These are phyloP conservation scores for Lepilemur ruficaudatus DNA, from an alignment of 2,797 vertebrate genomes.

Conservation along the genomic window DNA sequence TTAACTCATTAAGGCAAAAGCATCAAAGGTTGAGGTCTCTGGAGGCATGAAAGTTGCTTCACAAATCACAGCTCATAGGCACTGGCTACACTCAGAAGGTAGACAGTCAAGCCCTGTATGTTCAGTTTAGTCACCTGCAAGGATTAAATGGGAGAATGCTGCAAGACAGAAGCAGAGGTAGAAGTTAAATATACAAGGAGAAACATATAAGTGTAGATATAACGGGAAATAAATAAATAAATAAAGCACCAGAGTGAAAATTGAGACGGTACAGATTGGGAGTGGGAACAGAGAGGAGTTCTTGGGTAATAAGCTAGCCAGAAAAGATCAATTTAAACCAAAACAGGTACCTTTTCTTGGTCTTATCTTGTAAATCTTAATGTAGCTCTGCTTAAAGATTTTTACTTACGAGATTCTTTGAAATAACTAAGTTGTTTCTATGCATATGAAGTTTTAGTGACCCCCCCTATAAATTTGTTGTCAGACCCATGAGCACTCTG, in stretches of 20 bases:
- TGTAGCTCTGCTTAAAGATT: not conserved
- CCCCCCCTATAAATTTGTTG: not conserved
- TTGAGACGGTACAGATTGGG: not conserved
- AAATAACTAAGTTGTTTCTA: not conserved
- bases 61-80: not conserved
- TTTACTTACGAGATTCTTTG: not conserved
- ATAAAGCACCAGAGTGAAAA: not conserved
- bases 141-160: not conserved
- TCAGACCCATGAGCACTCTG: not conserved
- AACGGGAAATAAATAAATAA: not conserved
- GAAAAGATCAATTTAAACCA: not conserved
- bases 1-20: not conserved
- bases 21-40: not conserved
- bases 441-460: not conserved
- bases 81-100: not conserved
- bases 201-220: not conserved
- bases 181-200: not conserved
- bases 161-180: not conserved
- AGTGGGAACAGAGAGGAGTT: not conserved
- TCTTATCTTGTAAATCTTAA: not conserved
- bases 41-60: not conserved
- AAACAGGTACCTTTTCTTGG: not conserved
- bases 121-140: not conserved
- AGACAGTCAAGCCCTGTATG: not conserved
- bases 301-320: not conserved